Percentiles rank a stretch among this genome's conserved stretches.
These are phyloP conservation scores for Brachyptera putata DNA, from an alignment of 2,888 invertebrate genomes.

Conservation along the genomic window DNA sequence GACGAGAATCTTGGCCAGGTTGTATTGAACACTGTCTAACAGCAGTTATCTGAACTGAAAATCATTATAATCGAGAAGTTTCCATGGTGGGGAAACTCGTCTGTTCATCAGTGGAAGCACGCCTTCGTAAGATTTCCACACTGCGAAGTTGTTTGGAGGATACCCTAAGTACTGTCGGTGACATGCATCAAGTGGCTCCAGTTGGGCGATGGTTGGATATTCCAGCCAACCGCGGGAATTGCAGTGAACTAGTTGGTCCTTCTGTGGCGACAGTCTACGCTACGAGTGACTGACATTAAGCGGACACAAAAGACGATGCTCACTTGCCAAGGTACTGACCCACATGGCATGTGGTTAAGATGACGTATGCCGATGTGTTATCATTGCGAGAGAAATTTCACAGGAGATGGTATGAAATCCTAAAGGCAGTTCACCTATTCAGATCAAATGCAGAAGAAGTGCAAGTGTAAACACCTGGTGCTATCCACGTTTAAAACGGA, in stretches of 20 bases:
- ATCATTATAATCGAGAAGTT: slow-evolving; percentile 33
- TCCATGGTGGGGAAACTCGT: slow-evolving; percentile 31
- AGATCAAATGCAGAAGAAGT: slow-evolving; percentile 28
- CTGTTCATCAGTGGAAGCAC: slow-evolving; percentile 23
- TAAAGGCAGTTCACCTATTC: slow-evolving; percentile 27
- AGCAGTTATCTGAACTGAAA: slow-evolving; percentile 29
- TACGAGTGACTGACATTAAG: slow-evolving; percentile 39
- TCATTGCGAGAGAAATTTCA: slow-evolving; percentile 25
- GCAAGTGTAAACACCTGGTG: slow-evolving; percentile 21
- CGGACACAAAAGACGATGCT: slow-evolving; percentile 38
- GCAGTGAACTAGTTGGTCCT: slow-evolving; percentile 22
- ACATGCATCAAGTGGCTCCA: slow-evolving; percentile 35
- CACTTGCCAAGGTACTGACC: slow-evolving; percentile 36
- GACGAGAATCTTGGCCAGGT: slow-evolving; percentile 16
- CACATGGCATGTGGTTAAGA: slow-evolving; percentile 35
- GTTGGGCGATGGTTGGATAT: slow-evolving; percentile 30
- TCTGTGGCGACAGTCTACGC: slow-evolving; percentile 35
- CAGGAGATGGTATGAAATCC: slow-evolving; percentile 20
- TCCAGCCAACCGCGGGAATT: slow-evolving; percentile 31
- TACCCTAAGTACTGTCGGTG: slow-evolving; percentile 31
- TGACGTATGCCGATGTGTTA: slow-evolving; percentile 34
- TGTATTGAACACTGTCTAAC: slow-evolving; percentile 26
- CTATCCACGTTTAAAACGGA: not conserved
- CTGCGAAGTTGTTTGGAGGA: slow-evolving; percentile 26
- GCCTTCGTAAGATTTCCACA: slow-evolving; percentile 23